Base-by-base conservation (phyloP, 2,113 vertebrate genomes). In the Ornithorhynchus anatinus region DNA sequence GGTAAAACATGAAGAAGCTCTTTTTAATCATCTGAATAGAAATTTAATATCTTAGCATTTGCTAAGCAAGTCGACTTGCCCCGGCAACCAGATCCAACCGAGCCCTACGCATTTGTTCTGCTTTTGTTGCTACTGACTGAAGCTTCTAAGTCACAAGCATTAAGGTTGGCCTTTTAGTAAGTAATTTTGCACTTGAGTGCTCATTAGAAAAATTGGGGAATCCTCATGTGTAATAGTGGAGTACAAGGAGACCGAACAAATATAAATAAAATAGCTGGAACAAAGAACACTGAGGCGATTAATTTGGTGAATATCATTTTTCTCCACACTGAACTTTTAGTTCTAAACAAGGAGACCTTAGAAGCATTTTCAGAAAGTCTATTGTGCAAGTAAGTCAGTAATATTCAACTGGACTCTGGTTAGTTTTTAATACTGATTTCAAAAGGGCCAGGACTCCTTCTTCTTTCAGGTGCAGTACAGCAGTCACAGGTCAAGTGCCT, bases 11-110 rank as follows among this genome's bases (percentile, higher is more conserved):
- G 88, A 90, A 91, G 88, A 89, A 88, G 84, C 54, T 90, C 82
- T 91, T 92, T 91, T 93, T 91, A 93, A 92, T 93, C 88, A 91
- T 88, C 87, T 89, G 77, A 89, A 79, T 80, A 91, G 92, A 91
- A 93, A 94, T 93, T 86, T 90, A 92, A 94, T 94, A 93, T 89
- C 90, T 90, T 92, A 85, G 85, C 86, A 91, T 89, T 88, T 87
- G 79, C 85, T 87, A 88, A 87, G 85, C 77, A 89, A 86, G 83
- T 82, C 75, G 44, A 63, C 85, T 88, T 79, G 78, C 77, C 81
- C 82, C 81, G 86, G 92, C 84, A 93, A 93, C 86, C 79, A 91
- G 88, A 92, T 89, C 86, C 86, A n/a, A 87, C 64, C 61, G 45
- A 88, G 85, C 74, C 82, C 87, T 84, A 65, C 51, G 59, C 81